phyloP scores from a whole-genome alignment of 2,113 vertebrate species.

The Gavia stellata region DNA sequence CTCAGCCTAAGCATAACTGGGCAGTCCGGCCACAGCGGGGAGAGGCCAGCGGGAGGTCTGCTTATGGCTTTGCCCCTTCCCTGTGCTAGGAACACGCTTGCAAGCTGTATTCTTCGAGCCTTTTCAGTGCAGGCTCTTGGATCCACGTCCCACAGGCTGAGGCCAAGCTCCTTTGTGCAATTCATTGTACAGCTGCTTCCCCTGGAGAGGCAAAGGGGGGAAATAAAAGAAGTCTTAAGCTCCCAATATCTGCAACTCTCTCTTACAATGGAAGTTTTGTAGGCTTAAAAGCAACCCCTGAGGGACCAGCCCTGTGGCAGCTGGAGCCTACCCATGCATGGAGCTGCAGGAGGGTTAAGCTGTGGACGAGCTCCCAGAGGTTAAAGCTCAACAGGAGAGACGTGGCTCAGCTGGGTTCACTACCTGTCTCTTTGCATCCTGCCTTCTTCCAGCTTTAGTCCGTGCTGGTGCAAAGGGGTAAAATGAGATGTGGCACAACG shows the following conservation, averaged over 20 bases:
- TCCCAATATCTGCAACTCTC: neutral
- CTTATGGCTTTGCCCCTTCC: neutral
- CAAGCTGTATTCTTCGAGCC: neutral
- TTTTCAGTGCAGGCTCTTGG: neutral
- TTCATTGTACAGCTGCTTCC: neutral
- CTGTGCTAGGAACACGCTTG: neutral
- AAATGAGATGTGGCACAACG: neutral
- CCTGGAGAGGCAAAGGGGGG: neutral
- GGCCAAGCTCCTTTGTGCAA: neutral
- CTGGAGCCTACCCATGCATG: accelerated
- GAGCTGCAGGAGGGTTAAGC: neutral
- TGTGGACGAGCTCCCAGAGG: neutral
- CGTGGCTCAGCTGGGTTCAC: neutral
- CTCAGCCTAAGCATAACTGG: neutral
- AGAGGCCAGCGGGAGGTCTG: neutral
- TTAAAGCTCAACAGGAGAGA: neutral
- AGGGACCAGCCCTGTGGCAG: neutral
- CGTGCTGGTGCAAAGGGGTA: neutral
- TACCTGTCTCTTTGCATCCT: neutral
- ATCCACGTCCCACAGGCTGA: neutral
- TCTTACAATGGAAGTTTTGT: neutral
- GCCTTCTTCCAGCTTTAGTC: neutral
- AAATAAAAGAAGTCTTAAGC: neutral
- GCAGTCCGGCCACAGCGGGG: neutral
- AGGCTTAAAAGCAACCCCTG: neutral